Conservation (phyloP, 23 tunicate species). For the Aplidium turbinatum region DNA sequence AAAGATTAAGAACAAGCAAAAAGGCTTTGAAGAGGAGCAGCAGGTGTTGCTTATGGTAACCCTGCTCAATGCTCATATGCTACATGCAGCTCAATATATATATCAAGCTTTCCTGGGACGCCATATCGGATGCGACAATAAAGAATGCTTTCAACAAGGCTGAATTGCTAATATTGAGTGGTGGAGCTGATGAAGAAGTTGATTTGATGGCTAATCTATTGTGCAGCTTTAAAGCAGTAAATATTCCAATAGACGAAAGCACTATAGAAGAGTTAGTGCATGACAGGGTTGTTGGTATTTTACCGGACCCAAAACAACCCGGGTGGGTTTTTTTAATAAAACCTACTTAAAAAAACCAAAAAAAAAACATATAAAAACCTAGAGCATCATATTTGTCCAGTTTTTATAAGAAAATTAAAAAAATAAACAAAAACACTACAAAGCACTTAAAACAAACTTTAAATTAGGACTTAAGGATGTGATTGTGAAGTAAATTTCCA, state of each 20-base stretch:
- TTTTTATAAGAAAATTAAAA: no score
- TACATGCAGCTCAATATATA: slow-evolving; percentile 43
- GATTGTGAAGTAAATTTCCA: no score
- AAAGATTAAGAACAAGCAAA: slow-evolving; percentile 35
- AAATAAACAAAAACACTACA: no score
- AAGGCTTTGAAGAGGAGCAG: slow-evolving; percentile 42
- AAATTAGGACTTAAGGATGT: no score
- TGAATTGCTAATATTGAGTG: slow-evolving; percentile 27
- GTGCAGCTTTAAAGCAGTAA: slow-evolving; percentile 22
- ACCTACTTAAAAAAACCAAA: no score
- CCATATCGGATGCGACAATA: slow-evolving; percentile 23
- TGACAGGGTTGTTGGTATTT: no score
- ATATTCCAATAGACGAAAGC: slow-evolving; percentile 32
- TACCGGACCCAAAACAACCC: no score
- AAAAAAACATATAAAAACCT: no score
- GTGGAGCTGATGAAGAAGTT: slow-evolving; percentile 38
- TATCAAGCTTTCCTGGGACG: slow-evolving; percentile 33
- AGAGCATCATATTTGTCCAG: no score
- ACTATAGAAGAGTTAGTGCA: slow-evolving; percentile 32
- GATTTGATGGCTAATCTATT: slow-evolving; percentile 29
- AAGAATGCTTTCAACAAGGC: slow-evolving; percentile 38
- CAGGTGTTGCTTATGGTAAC: slow-evolving; percentile 51
- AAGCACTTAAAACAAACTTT: no score
- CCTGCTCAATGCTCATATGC: slow-evolving; percentile 44
- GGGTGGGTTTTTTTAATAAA: no score